Base-by-base conservation (phyloP, 2,797 vertebrate species). In the Malurus leucopterus region DNA sequence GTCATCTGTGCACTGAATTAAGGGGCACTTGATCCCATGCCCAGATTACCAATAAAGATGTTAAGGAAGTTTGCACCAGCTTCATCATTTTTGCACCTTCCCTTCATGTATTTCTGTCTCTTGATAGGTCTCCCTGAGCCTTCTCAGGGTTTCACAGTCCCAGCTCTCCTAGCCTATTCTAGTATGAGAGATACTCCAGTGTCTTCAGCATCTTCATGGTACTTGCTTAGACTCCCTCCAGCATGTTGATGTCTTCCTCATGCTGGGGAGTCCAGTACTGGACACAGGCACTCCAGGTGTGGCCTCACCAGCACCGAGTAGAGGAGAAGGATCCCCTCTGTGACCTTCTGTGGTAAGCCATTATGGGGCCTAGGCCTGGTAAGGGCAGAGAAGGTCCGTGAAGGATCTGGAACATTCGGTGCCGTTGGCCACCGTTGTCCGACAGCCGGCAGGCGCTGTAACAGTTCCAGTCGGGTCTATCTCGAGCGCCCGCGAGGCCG, bases 11-110 rank as follows among this genome's bases (percentile, higher is more conserved):
- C 7, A 7, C 10, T 55, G 6, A 30, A 24, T 64, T 41, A 32
- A 15, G 21, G 11, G 36, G 13, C 6, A 9, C 14, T 62, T 3
- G 0, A 23, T 67, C 3, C 5, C 5, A 44, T 4, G 5, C 30
- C 19, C 9, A 58, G 64, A n/a, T 63, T 4, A 54, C 40, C 17
- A 3, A 15, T 53, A n/a, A 62, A 44, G 10, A 14, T 34, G 6
- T 2, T 67, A 14, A 64, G 7, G 38, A 23, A 27, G 8, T 53
- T 70, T 57, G 46, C 18, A 83, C 23, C 40, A 49, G 3, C 27
- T 47, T 47, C 27, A 32, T 65, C 7, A 4, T 61, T 17, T 51
- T 58, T 70, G 15, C 13, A 40, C 1, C 1, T 11, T 53, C 32
- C 9, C 6, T 26, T 82, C 54, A 63, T 22, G 1, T 58, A 16